Percentiles rank a stretch among this genome's conserved stretches.
These are phyloP conservation scores for Cephus pulcher DNA, from an alignment of 2,888 invertebrate genomes.

Conservation along the genomic window DNA sequence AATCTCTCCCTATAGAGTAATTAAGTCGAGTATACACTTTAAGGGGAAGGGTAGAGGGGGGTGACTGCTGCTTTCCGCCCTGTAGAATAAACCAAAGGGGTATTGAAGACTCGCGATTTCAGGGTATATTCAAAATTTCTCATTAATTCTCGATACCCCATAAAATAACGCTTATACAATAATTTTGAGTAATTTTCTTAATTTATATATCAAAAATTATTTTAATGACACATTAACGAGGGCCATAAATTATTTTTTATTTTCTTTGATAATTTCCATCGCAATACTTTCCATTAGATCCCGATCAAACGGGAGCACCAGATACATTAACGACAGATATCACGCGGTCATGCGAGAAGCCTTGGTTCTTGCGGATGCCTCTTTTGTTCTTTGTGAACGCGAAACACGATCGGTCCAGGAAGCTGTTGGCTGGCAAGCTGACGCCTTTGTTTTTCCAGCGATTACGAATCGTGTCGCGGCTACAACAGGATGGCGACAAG, in stretches of 20 bases:
- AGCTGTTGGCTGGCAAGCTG: not conserved
- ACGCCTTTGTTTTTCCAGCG: conserved; percentile 3
- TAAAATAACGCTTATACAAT: not conserved
- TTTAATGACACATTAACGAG: not conserved
- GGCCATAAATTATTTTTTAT: not conserved
- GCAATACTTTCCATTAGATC: not conserved
- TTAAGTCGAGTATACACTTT: not conserved
- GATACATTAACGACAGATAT: not conserved
- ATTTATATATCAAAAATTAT: not conserved
- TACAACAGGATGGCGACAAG: not conserved
- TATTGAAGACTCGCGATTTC: not conserved
- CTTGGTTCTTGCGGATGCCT: not conserved
- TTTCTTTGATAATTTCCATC: not conserved
- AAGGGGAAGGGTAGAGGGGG: not conserved
- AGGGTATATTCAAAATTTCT: not conserved
- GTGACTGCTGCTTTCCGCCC: not conserved
- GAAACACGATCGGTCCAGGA: not conserved
- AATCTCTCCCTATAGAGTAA: conserved; percentile 1
- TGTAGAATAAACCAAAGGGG: not conserved
- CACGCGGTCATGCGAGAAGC: not conserved
- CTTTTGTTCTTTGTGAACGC: not conserved
- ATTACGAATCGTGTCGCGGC: not conserved
- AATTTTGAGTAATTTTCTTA: too few species aligned
- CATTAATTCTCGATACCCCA: not conserved
- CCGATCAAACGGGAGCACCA: not conserved